Evolutionary conservation across 2,888 invertebrate genomes (phyloP), one percentile per base, ranked within the genome.

Genomic region (Sylvicola cinctus): DNA sequence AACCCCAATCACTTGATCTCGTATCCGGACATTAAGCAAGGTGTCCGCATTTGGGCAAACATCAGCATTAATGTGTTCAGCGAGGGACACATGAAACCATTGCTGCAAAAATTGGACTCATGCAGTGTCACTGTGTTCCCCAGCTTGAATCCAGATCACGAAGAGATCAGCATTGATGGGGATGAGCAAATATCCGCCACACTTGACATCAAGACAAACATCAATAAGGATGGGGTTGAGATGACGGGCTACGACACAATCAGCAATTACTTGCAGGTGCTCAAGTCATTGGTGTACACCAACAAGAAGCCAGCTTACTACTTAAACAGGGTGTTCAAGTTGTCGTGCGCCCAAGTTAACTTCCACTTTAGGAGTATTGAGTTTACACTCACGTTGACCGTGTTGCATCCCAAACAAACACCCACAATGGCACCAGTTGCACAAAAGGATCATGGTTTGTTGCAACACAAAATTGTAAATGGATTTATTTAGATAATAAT

Each of bases 261-360:
- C 32, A 42, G 42, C 3, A 58, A 55, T 36, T 58, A 58, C 43
- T 41, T 55, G 12, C 54, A 51, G 37, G 52, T 58, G 1, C 34
- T 58, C 4, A 49, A 49, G 20, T 51, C 57, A 10, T 41, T 91
- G 41, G 77, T 80, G 45, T 98, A 96, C 63, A 87, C 85, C 53
- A 95, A 96, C 63, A 81, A 81, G 49, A 88, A 93, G 52, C 93
- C 95, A 3, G 91, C 91, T 8, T 90, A 91, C 56, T 90, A 90
- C 55, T 64, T 93, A 42, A 91, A 90, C 62, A 73, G 93, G 41
- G 88, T 87, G 16, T 96, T 96, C 65, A 88, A 90, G 51, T 67
- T 98, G 32, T 80, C 87, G 39, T 98, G 98, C 61, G 87, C 88
- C 1, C 90, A 91, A 56, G 68, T 91, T 39, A 85, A 80, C 58